Evolutionary conservation across 2,888 invertebrate genomes (phyloP), one percentile per base, ranked within the genome.

Genomic region (Trichogramma dendrolimi): DNA sequence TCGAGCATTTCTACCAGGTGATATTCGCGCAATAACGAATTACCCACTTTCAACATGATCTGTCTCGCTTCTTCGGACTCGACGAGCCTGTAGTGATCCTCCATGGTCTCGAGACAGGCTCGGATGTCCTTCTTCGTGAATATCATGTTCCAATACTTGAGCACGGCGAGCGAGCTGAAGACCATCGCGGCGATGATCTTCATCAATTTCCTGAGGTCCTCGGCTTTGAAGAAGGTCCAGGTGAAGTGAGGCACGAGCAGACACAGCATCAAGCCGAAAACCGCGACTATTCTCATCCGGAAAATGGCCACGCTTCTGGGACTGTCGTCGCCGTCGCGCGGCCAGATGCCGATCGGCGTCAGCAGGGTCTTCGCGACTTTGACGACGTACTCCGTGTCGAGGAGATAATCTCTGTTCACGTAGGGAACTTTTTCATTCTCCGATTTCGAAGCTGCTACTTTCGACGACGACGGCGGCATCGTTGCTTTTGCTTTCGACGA

Each of bases 281-380:
- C 67, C 0, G 70, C 6, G 1, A 64, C 52, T 4, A 71, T 71
- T 48, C 75, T 75, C 0, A 70, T 5, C 39, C 61, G 66, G 6
- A 67, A 67, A 4, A 69, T 61, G 4, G 69, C 53, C 38, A 64
- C 67, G 11, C 68, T 69, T 1, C 48, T 42, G 2, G 56, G 2
- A 4, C 62, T 69, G 4, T 71, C 70, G 52, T 69, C 70, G 4
- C 71, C 71, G 62, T 71, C 68, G 1, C 75, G 65, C 0, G 77
- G 77, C 73, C 76, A 77, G 54, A 77, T 73, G 5, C 75, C 77
- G 4, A 76, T 67, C 0, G 75, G 75, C 4, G 71, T 73, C 42
- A 77, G 58, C 5, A 77, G 63, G 0, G 66, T 71, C 44, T 71
- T 68, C 0, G 75, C 72, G 2, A 76, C 70, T 5, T 61, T 65